Evolutionary conservation across 2,113 vertebrate species (phyloP).

Genomic region (Thryonomys swinderianus): DNA sequence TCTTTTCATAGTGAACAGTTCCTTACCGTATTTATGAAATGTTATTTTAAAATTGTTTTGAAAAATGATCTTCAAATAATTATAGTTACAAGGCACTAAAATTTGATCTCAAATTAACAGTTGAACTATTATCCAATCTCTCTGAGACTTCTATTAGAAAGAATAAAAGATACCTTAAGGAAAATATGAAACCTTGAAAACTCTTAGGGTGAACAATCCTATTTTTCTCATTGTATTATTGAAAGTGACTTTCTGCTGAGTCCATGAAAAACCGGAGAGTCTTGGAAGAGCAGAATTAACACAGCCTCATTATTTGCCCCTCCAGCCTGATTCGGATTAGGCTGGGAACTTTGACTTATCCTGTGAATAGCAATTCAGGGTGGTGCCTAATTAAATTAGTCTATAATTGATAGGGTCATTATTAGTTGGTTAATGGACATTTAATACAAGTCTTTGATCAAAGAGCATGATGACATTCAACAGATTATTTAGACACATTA

Average conservation of each 20-base stretch:
- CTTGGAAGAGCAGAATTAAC: slow-evolving; percentile 72
- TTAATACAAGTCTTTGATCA: slow-evolving; percentile 78
- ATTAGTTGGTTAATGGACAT: slow-evolving; percentile 75
- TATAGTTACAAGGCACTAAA: slow-evolving; percentile 32
- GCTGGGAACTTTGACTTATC: slow-evolving; percentile 64
- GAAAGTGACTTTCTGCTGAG: slow-evolving; percentile 73
- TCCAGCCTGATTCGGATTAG: slow-evolving; percentile 80
- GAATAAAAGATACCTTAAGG: slow-evolving; percentile 57
- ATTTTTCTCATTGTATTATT: slow-evolving; percentile 43
- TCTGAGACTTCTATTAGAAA: slow-evolving; percentile 28
- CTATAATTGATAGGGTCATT: slow-evolving; percentile 77
- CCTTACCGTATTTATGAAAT: neutral
- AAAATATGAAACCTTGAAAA: slow-evolving; percentile 30
- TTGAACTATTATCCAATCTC: neutral
- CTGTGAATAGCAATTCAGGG: slow-evolving; percentile 68
- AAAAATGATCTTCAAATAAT: slow-evolving; percentile 56
- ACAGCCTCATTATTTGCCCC: slow-evolving; percentile 62
- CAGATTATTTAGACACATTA: slow-evolving; percentile 13
- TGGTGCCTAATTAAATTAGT: slow-evolving; percentile 73
- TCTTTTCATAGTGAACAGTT: neutral
- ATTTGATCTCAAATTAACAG: neutral
- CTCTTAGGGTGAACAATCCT: neutral
- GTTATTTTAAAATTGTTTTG: slow-evolving; percentile 44
- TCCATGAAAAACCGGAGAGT: slow-evolving; percentile 72
- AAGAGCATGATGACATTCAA: slow-evolving; percentile 57